Conservation (phyloP, 2,797 vertebrate species). For the Macrochelys suwanniensis region DNA sequence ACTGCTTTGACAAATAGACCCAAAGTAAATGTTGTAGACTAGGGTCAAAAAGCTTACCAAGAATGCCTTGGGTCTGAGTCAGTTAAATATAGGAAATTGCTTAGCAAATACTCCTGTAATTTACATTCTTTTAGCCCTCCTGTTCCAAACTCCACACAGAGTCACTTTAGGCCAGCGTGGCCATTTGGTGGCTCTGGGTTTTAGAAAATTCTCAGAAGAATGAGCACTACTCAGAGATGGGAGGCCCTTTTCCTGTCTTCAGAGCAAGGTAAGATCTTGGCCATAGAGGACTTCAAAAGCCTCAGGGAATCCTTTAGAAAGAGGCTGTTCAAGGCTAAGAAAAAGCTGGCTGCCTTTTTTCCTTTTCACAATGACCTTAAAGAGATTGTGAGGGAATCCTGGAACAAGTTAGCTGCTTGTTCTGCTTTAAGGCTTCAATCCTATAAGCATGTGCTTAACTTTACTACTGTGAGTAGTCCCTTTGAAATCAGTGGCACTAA, state of each 20-base stretch:
- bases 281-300: no score
- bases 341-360: background rate
- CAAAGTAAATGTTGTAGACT: rapidly evolving
- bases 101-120: background rate
- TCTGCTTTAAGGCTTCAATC: background rate
- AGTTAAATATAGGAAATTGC: background rate
- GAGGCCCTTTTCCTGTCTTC: background rate
- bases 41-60: background rate
- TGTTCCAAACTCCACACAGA: rapidly evolving
- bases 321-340: background rate
- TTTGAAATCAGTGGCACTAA: background rate
- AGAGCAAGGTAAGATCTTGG: rapidly evolving
- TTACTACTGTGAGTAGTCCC: background rate
- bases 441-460: background rate
- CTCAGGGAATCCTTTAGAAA: background rate
- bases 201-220: background rate
- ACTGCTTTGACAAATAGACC: background rate
- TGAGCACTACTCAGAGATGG: background rate
- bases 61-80: background rate
- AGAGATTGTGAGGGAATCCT: background rate
- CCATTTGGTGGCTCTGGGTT: background rate
- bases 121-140: background rate
- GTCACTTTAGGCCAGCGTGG: rapidly evolving
- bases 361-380: background rate
- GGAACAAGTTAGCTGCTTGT: background rate